Evolutionary conservation across 2,888 invertebrate genomes (phyloP).

Genomic region (Caenorhabditis wallacei): DNA sequence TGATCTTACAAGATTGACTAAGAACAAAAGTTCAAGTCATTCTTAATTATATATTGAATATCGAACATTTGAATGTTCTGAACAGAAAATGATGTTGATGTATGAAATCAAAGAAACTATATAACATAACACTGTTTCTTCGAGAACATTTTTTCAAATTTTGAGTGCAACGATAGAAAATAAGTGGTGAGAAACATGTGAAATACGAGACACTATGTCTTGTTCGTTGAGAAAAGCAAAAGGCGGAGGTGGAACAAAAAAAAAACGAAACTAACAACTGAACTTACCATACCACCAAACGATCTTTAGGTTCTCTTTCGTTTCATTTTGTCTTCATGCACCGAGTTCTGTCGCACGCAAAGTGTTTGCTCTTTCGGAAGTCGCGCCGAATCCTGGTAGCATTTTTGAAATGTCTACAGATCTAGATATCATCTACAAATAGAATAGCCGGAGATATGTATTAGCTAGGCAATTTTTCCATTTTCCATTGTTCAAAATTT

Average conservation of each 20-base stretch:
- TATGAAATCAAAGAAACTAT: neutral
- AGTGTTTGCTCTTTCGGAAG: conserved; percentile 34
- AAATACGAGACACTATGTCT: conserved; percentile 46
- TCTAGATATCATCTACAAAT: conserved; percentile 12
- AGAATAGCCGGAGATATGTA: neutral
- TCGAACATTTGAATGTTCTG: no score
- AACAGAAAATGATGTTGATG: neutral
- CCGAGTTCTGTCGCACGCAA: conserved; percentile 12
- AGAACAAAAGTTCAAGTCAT: no score
- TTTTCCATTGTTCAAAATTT: neutral
- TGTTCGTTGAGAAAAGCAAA: conserved; percentile 2
- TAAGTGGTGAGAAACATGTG: conserved; percentile 44
- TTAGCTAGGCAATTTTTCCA: neutral
- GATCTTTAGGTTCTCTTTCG: neutral
- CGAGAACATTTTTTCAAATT: neutral
- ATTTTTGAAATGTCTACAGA: conserved; percentile 14
- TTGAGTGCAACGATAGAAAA: conserved; percentile 29
- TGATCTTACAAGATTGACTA: no score
- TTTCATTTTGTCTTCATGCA: conserved; percentile 7
- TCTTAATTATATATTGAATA: no score
- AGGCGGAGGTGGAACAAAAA: conserved; percentile 26
- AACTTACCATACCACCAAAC: conserved; percentile 22
- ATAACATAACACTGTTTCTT: neutral
- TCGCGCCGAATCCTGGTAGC: conserved; percentile 4
- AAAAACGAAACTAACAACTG: conserved; percentile 37